Conservation (phyloP, 2,888 invertebrate genomes). For the Tholera decimalis region DNA sequence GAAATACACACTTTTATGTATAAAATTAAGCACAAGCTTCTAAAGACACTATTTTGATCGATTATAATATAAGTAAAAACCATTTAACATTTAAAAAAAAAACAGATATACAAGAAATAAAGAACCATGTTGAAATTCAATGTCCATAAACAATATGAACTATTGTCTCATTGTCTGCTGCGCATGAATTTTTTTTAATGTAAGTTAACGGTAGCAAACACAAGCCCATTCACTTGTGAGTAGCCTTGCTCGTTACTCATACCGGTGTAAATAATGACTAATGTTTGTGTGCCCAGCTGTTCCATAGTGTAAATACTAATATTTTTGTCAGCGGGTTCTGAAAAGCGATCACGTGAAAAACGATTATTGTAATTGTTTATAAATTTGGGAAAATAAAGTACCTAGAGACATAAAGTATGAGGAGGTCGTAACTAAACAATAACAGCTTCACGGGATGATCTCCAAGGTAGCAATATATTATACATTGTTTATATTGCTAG, state of each 20-base stretch:
- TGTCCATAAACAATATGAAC: constrained; percentile 60
- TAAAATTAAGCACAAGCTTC: too few species aligned
- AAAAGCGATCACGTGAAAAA: not conserved
- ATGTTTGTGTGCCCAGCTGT: constrained; percentile 36
- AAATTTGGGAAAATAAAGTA: not conserved
- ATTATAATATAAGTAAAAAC: not conserved
- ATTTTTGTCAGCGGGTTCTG: not conserved
- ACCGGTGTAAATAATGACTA: constrained; percentile 11
- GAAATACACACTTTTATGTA: too few species aligned
- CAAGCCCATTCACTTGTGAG: constrained; percentile 51
- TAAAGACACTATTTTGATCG: not conserved
- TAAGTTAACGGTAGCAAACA: constrained; percentile 39
- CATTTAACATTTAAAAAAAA: not conserved
- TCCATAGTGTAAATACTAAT: not conserved
- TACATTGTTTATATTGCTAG: too few species aligned
- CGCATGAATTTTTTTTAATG: constrained; percentile 53
- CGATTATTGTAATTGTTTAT: too few species aligned
- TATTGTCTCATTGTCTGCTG: constrained; percentile 62
- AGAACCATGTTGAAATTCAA: constrained; percentile 43
- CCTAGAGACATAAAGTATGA: too few species aligned
- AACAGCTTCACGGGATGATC: too few species aligned
- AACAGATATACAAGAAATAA: constrained; percentile 31
- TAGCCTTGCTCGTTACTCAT: constrained; percentile 25
- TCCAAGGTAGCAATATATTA: too few species aligned
- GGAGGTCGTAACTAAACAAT: too few species aligned